Base-by-base conservation (phyloP, 1,140 invertebrate species). In the Ostrea denselamellosa region DNA sequence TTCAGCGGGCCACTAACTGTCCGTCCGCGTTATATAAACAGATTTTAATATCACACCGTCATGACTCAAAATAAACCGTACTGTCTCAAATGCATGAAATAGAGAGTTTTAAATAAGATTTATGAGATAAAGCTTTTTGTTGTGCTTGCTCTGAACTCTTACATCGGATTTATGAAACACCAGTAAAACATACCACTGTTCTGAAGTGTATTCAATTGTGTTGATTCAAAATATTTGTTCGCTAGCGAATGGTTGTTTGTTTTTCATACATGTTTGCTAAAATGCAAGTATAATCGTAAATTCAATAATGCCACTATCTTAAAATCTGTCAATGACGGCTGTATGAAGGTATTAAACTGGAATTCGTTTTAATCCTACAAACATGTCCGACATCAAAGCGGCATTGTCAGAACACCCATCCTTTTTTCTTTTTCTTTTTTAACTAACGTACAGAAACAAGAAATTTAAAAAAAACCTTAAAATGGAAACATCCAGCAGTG, bases 201-300 rank as follows among this genome's bases (percentile, higher is more conserved):
- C 68, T 14, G 2, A 77, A 25, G 22, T 25, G 22, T 34, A 25
- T 77, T 77, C 14, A 34, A 77, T 77, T 77, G 68, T 77, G 68
- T 77, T 77, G 68, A 77, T 77, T 77, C 68, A 77, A 77, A 77
- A 77, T 77, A 77, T 77, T 77, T 22, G 68, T 25, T 34, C 12
- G 9, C 8, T 77, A 77, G 68, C 22, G 68, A 77, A 77, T 14
- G 25, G 22, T 8, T 77, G 68, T 77, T 77, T 77, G 68, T 77
- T 77, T 77, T 77, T 77, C 68, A 25, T 14, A 77, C 22, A 25
- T 77, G 68, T 77, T 77, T 77, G 68, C 68, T 77, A 25, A 77
- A 77, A 77, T 22, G 68, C 17, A 34, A 4, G 68, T 77, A 77
- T 12, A 77, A 28, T 10, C 12, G 4, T 34, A 14, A 25, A 34